phyloP scores from a whole-genome alignment of 2,888 invertebrate genomes.

The Lamellibrachia columna region DNA sequence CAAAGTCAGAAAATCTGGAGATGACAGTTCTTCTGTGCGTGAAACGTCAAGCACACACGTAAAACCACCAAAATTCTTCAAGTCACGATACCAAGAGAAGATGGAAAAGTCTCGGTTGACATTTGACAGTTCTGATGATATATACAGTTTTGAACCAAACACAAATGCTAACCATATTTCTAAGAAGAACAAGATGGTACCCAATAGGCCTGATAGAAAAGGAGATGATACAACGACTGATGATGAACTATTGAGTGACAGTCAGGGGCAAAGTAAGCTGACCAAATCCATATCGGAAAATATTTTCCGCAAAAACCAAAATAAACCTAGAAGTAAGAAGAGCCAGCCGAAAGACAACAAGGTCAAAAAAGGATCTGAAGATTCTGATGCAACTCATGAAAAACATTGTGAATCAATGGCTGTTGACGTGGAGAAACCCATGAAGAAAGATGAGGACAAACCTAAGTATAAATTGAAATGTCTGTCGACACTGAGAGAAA shows the following conservation, averaged over 20 bases:
- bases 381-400: not conserved
- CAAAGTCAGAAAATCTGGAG: not conserved
- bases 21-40: not conserved
- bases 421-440: not conserved
- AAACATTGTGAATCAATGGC: not conserved
- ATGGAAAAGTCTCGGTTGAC: not conserved
- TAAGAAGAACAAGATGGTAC: not conserved
- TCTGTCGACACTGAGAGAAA: not conserved
- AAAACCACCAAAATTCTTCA: not conserved
- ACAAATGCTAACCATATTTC: not conserved
- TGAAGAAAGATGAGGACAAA: not conserved
- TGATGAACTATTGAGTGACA: conserved; percentile 10
- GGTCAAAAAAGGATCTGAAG: not conserved
- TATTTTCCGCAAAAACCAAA: not conserved
- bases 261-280: not conserved
- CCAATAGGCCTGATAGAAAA: not conserved
- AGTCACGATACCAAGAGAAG: not conserved
- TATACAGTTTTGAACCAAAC: not conserved
- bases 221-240: not conserved
- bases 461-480: conserved; percentile 6
- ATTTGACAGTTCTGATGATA: conserved; percentile 2
- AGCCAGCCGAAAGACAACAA: not conserved
- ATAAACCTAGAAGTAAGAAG: not conserved
- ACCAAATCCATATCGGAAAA: not conserved
- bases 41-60: not conserved